Percentiles rank a stretch among this genome's conserved stretches.
phyloP scores from a whole-genome alignment of 2,797 vertebrate species.

The Acestrorhynchus altus region DNA sequence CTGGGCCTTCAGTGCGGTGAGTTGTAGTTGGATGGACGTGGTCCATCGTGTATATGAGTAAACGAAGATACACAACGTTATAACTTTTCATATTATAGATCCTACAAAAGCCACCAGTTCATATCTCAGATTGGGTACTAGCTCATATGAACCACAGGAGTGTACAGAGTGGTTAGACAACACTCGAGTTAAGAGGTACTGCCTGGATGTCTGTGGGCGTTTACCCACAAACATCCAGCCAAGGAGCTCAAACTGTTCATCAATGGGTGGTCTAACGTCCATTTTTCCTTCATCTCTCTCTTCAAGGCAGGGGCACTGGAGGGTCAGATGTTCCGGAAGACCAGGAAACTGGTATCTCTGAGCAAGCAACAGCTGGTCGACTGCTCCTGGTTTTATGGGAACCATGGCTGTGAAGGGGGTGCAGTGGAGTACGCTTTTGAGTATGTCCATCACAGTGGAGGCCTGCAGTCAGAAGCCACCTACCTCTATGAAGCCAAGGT shows the following conservation, averaged over 20 bases:
- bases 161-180: too few relatives aligned
- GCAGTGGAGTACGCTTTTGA: constrained; percentile 75
- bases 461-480: constrained; percentile 77
- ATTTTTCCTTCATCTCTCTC: not conserved
- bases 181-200: too few relatives aligned
- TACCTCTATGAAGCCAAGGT: constrained; percentile 80
- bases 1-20: not conserved
- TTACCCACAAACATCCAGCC: too few relatives aligned
- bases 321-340: constrained; percentile 79
- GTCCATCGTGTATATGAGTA: too few relatives aligned
- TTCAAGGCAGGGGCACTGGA: constrained; percentile 78
- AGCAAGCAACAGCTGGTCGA: constrained; percentile 84
- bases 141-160: too few relatives aligned
- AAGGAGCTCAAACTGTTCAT: too few relatives aligned
- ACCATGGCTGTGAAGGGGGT: constrained; percentile 74
- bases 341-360: constrained; percentile 76
- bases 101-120: too few relatives aligned
- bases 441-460: constrained; percentile 71
- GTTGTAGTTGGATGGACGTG: constrained; percentile 63
- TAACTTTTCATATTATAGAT: too few relatives aligned
- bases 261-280: too few relatives aligned
- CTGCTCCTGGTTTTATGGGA: constrained; percentile 75
- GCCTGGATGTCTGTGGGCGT: too few relatives aligned
- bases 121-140: too few relatives aligned
- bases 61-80: too few relatives aligned